Percentiles rank a stretch among this genome's conserved stretches.
Evolutionary conservation across 2,888 invertebrate genomes (phyloP).

Genomic region (Dolichopus griseipennis): DNA sequence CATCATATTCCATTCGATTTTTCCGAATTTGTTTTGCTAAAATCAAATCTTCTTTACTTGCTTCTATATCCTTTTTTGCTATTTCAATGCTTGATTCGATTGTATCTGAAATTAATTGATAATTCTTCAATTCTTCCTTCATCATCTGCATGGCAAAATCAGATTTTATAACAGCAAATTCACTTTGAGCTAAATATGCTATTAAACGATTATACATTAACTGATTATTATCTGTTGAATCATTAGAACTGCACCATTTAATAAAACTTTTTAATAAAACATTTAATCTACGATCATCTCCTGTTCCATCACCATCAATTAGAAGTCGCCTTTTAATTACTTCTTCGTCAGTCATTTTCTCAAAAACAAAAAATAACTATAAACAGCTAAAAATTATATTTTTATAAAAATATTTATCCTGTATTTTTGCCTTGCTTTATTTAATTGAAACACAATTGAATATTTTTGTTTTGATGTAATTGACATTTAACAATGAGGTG

Average conservation of each 20-base stretch:
- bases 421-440: too few species aligned
- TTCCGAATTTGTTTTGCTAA: constrained; percentile 80
- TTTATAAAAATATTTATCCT: too few species aligned
- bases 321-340: constrained; percentile 82
- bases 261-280: constrained; percentile 73
- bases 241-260: constrained; percentile 68
- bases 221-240: constrained; percentile 58
- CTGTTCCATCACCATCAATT: constrained; percentile 95
- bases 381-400: too few species aligned
- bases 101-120: constrained; percentile 64
- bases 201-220: constrained; percentile 69
- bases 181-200: constrained; percentile 75
- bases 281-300: constrained; percentile 85
- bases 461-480: too few species aligned
- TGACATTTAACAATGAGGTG: too few species aligned
- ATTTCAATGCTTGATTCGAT: constrained; percentile 71
- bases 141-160: constrained; percentile 72
- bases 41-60: constrained; percentile 69
- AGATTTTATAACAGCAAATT: constrained; percentile 79
- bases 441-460: too few species aligned
- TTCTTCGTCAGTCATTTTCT: constrained; percentile 55
- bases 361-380: not conserved
- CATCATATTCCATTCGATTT: constrained; percentile 88
- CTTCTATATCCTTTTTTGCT: constrained; percentile 71
- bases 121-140: constrained; percentile 72